A percentile compares a stretch with the other conserved stretches of the same genome.
Evolutionary conservation across 1,140 invertebrate genomes (phyloP).

Genomic region (Chymomyza costata): DNA sequence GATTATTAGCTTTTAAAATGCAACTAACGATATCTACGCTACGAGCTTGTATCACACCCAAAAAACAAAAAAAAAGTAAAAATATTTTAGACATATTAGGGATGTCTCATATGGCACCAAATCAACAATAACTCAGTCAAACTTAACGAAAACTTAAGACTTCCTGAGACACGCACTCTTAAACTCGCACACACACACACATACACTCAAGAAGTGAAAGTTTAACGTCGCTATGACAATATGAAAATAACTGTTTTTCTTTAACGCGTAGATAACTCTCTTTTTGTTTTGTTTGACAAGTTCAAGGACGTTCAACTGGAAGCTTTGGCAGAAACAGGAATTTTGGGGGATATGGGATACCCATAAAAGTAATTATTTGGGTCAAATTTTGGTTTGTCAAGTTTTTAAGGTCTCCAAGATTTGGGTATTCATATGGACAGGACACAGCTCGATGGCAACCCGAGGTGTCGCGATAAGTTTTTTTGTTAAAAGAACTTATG

Average conservation of each 20-base stretch:
- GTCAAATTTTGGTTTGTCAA: too few relatives aligned
- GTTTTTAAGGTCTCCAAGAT: too few relatives aligned
- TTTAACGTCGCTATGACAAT: conserved; percentile 45
- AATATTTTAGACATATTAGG: too few relatives aligned
- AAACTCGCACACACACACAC: conserved; percentile 39
- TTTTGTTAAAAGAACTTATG: too few relatives aligned
- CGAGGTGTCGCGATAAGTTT: too few relatives aligned
- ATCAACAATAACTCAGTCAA: too few relatives aligned
- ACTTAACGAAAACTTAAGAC: conserved; percentile 7
- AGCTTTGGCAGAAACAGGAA: background rate
- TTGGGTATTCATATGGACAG: too few relatives aligned
- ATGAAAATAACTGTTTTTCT: conserved; percentile 52
- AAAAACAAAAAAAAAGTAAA: too few relatives aligned
- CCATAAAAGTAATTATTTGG: too few relatives aligned
- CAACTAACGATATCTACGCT: conserved; percentile 33
- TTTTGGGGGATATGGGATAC: background rate
- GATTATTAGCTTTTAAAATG: conserved; percentile 33
- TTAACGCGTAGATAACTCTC: conserved; percentile 27
- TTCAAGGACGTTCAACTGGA: conserved; percentile 61
- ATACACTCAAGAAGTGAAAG: conserved; percentile 24
- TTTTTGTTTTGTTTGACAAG: conserved; percentile 35
- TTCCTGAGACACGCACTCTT: conserved; percentile 30
- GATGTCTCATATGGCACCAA: conserved; percentile 30
- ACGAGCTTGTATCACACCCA: too few relatives aligned
- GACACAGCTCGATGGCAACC: too few relatives aligned